Evolutionary conservation across 2,888 invertebrate genomes (phyloP).

Genomic region (Omphaloscelis lunosa): DNA sequence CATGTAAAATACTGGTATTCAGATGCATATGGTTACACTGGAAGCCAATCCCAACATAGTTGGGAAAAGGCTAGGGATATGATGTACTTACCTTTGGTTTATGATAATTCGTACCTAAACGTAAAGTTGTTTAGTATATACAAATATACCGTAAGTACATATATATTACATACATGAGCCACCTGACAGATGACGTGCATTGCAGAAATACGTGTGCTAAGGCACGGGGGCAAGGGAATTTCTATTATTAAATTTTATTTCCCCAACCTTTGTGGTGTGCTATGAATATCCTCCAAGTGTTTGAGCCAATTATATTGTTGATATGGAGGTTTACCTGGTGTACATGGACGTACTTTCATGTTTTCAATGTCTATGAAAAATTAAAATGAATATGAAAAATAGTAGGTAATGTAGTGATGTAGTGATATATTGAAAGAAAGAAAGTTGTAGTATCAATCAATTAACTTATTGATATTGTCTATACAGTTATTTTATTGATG

Average conservation of each 20-base stretch:
- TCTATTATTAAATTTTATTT: conserved; percentile 66
- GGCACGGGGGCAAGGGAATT: conserved; percentile 55
- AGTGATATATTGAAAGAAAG: neutral
- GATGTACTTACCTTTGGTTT: no score
- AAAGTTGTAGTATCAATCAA: neutral
- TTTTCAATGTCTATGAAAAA: neutral
- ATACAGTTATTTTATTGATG: neutral
- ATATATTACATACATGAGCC: neutral
- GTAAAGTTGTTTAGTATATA: neutral
- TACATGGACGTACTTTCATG: neutral
- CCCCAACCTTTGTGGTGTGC: conserved; percentile 15
- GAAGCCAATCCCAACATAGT: no score
- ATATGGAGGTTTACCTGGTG: neutral
- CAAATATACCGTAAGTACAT: neutral
- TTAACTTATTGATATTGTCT: neutral
- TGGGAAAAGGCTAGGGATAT: no score
- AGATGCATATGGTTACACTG: no score
- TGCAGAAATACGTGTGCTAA: conserved; percentile 40
- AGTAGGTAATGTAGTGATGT: neutral
- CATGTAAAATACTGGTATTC: no score
- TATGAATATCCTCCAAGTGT: conserved; percentile 28
- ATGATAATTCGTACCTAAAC: no score
- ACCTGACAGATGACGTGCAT: conserved; percentile 40
- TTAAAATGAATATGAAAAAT: no score
- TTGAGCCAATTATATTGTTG: conserved; percentile 21